Base-by-base conservation (phyloP, 1,140 invertebrate genomes). In the Nomia melanderi region DNA sequence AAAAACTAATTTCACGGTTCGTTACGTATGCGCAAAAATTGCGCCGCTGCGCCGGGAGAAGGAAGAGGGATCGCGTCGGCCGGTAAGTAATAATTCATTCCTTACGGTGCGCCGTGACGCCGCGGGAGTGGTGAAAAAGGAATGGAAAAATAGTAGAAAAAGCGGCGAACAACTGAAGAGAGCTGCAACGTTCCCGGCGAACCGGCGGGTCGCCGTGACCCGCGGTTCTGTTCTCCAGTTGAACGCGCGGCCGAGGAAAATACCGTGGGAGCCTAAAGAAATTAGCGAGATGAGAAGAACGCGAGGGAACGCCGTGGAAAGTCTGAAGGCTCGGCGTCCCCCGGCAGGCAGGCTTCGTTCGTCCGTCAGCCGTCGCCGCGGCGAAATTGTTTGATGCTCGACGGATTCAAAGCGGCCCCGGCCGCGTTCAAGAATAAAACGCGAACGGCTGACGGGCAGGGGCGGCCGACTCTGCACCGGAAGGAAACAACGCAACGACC, bases 1-100 rank as follows among this genome's bases (percentile, higher is more conserved):
- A 54, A 78, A 82, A 66, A 69, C 66, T 60, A 78, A 73, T 82
- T 81, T 81, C 70, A 75, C 60, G 66, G 74, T 78, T 82, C 81
- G 75, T 83, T 83, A 78, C 41, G 31, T 81, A 72, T 63, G 66
- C 74, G 70, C 65, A 76, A 81, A 82, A 81, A 75, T 59, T 57
- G 63, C 53, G 29, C 47, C 8, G 47, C n/a, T n/a, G 14, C 33
- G 20, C 60, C 12, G 23, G 7, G 17, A 20, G 65, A 25, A 64
- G 6, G 11, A 39, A 6, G 17, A 11, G 20, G 41, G 12, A 31
- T 2, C n/a, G 73, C 53, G 66, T n/a, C 39, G 53, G 20, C n/a
- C 14, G 60, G 53, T 69, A 66, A 62, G 77, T 31, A 60, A 80
- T 82, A 77, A 82, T 82, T 77, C 74, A 82, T 64, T 71, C 36